Evolutionary conservation across 1,140 invertebrate genomes (phyloP).

Genomic region (Chrysomallon squamiferum): DNA sequence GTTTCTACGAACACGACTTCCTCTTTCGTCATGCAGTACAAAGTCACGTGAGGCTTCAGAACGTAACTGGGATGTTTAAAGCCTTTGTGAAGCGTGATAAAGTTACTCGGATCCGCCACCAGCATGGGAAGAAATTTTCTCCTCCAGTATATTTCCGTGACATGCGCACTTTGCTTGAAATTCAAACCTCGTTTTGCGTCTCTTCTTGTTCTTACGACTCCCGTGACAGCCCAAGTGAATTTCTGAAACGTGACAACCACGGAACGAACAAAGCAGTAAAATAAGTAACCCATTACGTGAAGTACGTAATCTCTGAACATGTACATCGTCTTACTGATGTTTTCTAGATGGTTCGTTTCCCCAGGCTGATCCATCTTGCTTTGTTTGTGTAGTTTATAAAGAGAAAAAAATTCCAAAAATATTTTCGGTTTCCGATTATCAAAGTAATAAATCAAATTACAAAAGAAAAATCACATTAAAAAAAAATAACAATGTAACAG

Average conservation of each 20-base stretch:
- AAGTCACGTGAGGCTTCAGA: conserved; percentile 48
- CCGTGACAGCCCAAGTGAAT: conserved; percentile 54
- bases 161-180: conserved; percentile 56
- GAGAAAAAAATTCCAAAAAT: not conserved
- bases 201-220: conserved; percentile 48
- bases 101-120: conserved; percentile 48
- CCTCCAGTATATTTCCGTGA: conserved; percentile 52
- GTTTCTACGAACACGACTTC: conserved; percentile 54
- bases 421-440: not conserved
- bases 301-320: conserved; percentile 47
- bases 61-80: conserved; percentile 55
- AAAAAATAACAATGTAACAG: not conserved
- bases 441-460: not conserved
- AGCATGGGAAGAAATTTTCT: conserved; percentile 42
- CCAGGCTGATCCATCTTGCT: conserved; percentile 5
- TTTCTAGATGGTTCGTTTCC: conserved; percentile 48
- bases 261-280: conserved; percentile 42
- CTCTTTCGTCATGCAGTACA: conserved; percentile 50
- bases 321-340: conserved; percentile 49
- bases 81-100: conserved; percentile 52
- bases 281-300: conserved; percentile 36
- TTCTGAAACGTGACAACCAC: conserved; percentile 51
- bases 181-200: conserved; percentile 50
- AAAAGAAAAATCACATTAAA: too few relatives aligned
- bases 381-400: not conserved